Base-by-base conservation (phyloP, 2,888 invertebrate genomes). In the Schizotus pectinicornis region DNA sequence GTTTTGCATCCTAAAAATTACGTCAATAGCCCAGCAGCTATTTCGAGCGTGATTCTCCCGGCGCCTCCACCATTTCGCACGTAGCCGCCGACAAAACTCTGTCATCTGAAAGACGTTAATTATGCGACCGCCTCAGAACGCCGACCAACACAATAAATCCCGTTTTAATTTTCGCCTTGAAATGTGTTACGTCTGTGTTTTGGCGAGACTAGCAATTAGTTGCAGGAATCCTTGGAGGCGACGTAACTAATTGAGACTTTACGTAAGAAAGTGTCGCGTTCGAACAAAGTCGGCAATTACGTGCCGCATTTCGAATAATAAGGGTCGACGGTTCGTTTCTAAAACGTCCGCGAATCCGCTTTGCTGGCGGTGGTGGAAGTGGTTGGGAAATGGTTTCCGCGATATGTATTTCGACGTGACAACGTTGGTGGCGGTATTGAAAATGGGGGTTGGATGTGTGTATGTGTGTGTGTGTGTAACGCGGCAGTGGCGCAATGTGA, bases 401-500 rank as follows among this genome's bases (percentile, higher is more conserved):
- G 14, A 9, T 35, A 49, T 49, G 37, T 33, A 49, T 56, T 56
- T 37, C 47, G 13, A 39, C 30, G 42, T 58, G 58, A 58, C 53
- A 49, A 47, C 13, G 51, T 45, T 43, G 38, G 34, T 56, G 33
- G 39, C 35, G 47, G 48, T 58, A 53, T 34, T 59, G 50, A 45
- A 54, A 54, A 59, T 49, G 48, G 54, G 42, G 53, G 37, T 11
- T 34, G 35, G 7, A 46, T 9, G 32, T 55, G 63, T 59, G 62
- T 62, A 62, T 59, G 55, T 63, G 56, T 62, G 64, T 50, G 60
- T 62, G 65, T 65, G 59, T 59, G 59, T 49, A 46, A 51, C 50
- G 49, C 50, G 60, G 52, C 45, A 52, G 49, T 53, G 60, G 52
- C 45, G 53, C 56, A 65, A 65, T 61, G 60, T 67, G 68, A 68